A percentile compares a stretch with the other conserved stretches of the same genome.
These are phyloP conservation scores for Prionailurus bengalensis DNA, from an alignment of 2,113 vertebrate genomes.

Conservation along the genomic window DNA sequence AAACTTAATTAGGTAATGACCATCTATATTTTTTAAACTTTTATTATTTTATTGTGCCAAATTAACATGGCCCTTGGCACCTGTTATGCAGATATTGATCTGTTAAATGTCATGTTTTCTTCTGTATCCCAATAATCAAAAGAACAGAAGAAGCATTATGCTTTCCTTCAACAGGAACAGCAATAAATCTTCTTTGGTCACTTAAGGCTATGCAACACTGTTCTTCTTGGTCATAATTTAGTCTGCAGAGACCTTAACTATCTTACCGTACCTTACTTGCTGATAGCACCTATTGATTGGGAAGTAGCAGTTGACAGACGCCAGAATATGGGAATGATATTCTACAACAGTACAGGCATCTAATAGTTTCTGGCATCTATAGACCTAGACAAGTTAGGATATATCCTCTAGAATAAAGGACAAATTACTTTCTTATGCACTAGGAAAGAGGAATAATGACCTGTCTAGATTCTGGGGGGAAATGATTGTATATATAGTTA, in stretches of 20 bases:
- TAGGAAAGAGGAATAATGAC: background rate
- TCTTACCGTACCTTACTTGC: background rate
- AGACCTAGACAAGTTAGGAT: background rate
- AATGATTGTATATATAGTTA: background rate
- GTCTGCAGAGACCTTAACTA: background rate
- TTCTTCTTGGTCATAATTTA: background rate
- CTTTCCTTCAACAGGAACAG: background rate
- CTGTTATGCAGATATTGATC: background rate
- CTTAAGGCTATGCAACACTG: background rate
- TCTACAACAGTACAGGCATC: background rate
- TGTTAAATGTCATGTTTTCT: background rate
- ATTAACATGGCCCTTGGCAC: background rate
- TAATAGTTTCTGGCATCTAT: background rate
- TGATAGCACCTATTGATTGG: background rate
- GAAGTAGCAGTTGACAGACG: background rate
- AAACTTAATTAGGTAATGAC: background rate
- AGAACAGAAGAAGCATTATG: background rate
- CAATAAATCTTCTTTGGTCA: background rate
- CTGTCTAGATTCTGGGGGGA: background rate
- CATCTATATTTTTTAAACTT: background rate
- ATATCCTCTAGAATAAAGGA: background rate
- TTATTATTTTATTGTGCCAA: background rate
- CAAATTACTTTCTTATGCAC: background rate
- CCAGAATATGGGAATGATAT: background rate
- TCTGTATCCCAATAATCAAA: background rate